These are phyloP conservation scores for Pristionchus pacificus DNA, from an alignment of 1,140 invertebrate genomes.

Conservation along the genomic window DNA sequence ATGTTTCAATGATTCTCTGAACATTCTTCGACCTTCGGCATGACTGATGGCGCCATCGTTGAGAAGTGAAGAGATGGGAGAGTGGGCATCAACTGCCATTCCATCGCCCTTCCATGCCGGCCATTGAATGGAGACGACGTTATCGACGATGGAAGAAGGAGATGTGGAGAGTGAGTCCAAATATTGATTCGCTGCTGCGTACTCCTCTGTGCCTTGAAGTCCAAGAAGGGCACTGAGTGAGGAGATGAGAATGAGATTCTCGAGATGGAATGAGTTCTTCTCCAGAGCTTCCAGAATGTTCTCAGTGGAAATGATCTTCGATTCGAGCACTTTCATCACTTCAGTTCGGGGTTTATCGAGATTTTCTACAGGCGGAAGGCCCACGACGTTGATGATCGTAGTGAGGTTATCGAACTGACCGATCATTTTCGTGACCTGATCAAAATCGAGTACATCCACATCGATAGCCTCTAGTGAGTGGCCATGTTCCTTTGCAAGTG, in stretches of 20 bases:
- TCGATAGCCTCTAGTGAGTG: not conserved
- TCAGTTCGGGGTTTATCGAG: constrained; percentile 4
- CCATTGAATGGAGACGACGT: constrained; percentile 34
- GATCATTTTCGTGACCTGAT: not conserved
- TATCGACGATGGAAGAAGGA: constrained; percentile 8
- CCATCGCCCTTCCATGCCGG: constrained; percentile 29
- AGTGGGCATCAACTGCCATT: not conserved
- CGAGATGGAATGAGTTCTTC: constrained; percentile 20
- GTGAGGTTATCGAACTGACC: not conserved
- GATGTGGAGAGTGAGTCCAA: constrained; percentile 35
- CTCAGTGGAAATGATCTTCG: constrained; percentile 22
- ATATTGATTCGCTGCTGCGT: constrained; percentile 40
- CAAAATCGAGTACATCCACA: not conserved
- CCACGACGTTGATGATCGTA: constrained; percentile 21
- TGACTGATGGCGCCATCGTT: not conserved
- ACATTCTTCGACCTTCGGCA: not conserved
- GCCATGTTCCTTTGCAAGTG: too few relatives aligned
- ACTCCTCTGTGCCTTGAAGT: constrained; percentile 31
- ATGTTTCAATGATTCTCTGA: not conserved
- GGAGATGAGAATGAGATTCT: constrained; percentile 34
- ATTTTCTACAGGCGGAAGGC: not conserved
- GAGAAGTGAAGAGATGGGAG: not conserved
- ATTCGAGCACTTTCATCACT: constrained; percentile 1
- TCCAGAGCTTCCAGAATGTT: constrained; percentile 29
- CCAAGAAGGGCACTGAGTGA: constrained; percentile 37